phyloP scores from a whole-genome alignment of 2,113 vertebrate species.

The Lynx canadensis region DNA sequence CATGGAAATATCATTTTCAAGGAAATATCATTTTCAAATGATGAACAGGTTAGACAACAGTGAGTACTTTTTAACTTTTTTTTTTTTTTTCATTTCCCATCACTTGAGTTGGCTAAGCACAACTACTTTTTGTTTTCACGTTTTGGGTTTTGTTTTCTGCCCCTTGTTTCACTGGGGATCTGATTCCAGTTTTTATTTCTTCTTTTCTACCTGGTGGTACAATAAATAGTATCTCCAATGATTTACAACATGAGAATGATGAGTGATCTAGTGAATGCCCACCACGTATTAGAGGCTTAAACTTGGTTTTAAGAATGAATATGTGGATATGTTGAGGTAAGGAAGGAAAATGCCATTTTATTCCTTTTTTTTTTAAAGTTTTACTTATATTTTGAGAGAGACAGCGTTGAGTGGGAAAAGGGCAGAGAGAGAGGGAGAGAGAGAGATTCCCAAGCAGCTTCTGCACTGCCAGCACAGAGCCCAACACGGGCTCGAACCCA shows the following conservation, averaged over 20 bases:
- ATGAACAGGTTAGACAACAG: constrained; percentile 55
- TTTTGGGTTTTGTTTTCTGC: background rate
- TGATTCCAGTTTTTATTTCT: background rate
- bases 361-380: background rate
- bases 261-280: background rate
- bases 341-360: background rate
- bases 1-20: constrained; percentile 70
- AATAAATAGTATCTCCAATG: background rate
- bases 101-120: background rate
- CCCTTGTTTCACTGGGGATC: background rate
- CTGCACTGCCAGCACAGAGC: no score
- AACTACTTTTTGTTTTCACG: background rate
- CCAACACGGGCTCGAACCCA: no score
- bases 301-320: background rate
- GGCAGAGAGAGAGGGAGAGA: no score
- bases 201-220: background rate
- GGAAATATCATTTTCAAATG: constrained; percentile 70
- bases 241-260: background rate
- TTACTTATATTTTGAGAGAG: no score
- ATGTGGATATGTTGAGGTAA: background rate
- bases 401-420: no score
- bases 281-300: background rate
- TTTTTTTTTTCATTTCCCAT: constrained; percentile 59
- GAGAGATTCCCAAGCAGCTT: no score
- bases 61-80: background rate